A percentile compares a stretch with the other conserved stretches of the same genome.
phyloP scores from a whole-genome alignment of 2,113 vertebrate genomes.

The Lepus americanus region DNA sequence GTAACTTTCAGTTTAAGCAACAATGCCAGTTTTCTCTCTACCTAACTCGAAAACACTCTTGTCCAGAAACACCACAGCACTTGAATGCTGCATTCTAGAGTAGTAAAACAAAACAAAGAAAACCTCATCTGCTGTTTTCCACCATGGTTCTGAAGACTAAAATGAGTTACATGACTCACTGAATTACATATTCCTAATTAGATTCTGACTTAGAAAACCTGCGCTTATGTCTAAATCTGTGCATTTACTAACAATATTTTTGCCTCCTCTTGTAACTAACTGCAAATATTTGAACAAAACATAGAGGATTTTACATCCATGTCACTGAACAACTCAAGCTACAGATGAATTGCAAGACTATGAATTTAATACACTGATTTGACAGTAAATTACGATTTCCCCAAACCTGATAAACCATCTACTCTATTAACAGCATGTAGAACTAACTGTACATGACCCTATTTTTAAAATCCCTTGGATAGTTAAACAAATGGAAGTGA shows the following conservation, averaged over 20 bases:
- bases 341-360: constrained; percentile 43
- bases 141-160: background rate
- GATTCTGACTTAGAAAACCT: background rate
- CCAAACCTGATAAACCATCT: background rate
- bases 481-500: constrained; percentile 19
- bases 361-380: background rate
- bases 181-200: constrained; percentile 31
- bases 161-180: constrained; percentile 20
- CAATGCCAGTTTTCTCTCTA: background rate
- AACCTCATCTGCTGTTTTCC: background rate
- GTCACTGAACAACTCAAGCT: background rate
- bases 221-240: constrained; percentile 26
- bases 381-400: constrained; percentile 21
- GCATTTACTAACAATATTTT: constrained; percentile 38
- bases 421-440: background rate
- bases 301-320: background rate
- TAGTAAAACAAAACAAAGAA: background rate
- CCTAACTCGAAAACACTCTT: background rate
- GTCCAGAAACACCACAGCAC: background rate
- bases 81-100: background rate
- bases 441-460: background rate
- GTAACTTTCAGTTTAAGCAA: background rate
- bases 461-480: background rate
- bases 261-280: background rate
- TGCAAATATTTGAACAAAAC: constrained; percentile 8